Evolutionary conservation across 2,797 vertebrate species (phyloP), one percentile per base, ranked within the genome.

Genomic region (Manis pentadactyla): DNA sequence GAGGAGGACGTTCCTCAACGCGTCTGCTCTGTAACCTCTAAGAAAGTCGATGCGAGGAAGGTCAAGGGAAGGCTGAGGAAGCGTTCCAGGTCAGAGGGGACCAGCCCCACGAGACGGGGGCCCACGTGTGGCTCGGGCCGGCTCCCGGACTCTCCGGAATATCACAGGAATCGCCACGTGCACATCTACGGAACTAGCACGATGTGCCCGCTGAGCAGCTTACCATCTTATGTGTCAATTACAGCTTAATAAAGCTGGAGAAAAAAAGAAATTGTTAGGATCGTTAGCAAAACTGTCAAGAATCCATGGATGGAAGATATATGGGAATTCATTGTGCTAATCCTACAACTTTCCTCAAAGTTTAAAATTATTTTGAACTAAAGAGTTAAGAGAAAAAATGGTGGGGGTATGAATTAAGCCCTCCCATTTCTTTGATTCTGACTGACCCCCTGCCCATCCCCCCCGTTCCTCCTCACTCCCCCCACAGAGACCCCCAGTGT

Each of bases 351-450:
- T 68, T 92, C 59, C 51, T 93, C 27, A 23, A 82, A 68, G 42
- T 78, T 91, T 86, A 68, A 91, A 77, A 83, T 91, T 27, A 79
- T 79, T 81, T 90, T 31, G 61, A 88, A 77, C 59, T 59, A 39
- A 73, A 51, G 91, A 42, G 1, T 71, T 79, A 87, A 66, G 63
- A 12, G 63, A 59, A 88, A 75, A 7, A 13, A 21, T 49, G 27
- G 9, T 1, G 21, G 53, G 10, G 29, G 34, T 39, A 29, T 27
- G 51, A 61, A 46, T 4, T 9, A 61, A 86, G 3, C 21, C 2
- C 34, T 64, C 37, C 19, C 27, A 15, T 31, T 68, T 59, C n/a
- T 87, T 39, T 81, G 84, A 64, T 49, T 87, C 34, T 74, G 17
- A 9, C 31, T 21, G 66, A 82, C 10, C 21, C 31, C 46, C 46